phyloP scores from a whole-genome alignment of 1,140 invertebrate species.

The Cherax destructor region DNA sequence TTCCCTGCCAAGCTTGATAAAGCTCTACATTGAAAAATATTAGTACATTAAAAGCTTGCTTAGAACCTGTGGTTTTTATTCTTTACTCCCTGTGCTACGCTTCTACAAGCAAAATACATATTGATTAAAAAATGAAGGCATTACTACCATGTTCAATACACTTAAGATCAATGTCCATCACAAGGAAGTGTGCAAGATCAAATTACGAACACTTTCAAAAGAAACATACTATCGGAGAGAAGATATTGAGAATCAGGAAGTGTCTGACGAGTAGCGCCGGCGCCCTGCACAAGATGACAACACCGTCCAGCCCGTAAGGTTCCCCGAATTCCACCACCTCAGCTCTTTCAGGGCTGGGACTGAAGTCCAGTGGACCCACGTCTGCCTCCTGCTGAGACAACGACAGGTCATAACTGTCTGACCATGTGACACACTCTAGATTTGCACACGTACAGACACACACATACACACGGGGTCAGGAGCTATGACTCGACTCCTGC shows the following conservation, averaged over 20 bases:
- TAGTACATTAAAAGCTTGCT: too few species aligned
- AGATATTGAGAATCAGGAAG: slow-evolving; percentile 42
- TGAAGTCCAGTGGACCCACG: slow-evolving; percentile 41
- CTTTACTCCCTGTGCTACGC: too few species aligned
- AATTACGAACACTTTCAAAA: not conserved
- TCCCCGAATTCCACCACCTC: slow-evolving; percentile 30
- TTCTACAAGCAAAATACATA: too few species aligned
- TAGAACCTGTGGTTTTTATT: too few species aligned
- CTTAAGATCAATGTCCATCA: not conserved
- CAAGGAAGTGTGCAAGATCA: not conserved
- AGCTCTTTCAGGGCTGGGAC: slow-evolving; percentile 2
- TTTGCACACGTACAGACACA: too few species aligned
- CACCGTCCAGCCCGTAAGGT: slow-evolving; percentile 26
- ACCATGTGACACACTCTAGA: too few species aligned
- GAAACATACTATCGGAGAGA: slow-evolving; percentile 25
- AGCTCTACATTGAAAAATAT: too few species aligned
- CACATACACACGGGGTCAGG: too few species aligned
- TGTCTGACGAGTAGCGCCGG: slow-evolving; percentile 18
- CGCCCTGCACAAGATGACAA: slow-evolving; percentile 34
- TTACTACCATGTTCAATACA: not conserved
- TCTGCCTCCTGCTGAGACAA: slow-evolving; percentile 21
- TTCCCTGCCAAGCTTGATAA: too few species aligned
- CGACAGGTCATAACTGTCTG: too few species aligned
- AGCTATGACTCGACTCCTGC: too few species aligned
- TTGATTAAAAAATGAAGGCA: not conserved